Evolutionary conservation across 2,797 vertebrate genomes (phyloP).

Genomic region (Chiroxiphia lanceolata): DNA sequence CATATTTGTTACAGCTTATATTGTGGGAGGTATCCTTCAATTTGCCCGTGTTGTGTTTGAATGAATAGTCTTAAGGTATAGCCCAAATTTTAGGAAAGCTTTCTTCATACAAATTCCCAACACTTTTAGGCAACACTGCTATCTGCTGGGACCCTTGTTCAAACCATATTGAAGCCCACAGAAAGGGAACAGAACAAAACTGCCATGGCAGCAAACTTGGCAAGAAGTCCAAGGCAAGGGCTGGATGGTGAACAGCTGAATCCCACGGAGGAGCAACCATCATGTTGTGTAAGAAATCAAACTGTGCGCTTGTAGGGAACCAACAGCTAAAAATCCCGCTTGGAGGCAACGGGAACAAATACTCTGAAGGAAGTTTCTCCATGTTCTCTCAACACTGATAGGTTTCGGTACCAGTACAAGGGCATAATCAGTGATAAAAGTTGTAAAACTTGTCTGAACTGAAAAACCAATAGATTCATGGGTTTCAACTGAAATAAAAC

Average conservation of each 20-base stretch:
- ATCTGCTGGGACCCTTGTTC: background rate
- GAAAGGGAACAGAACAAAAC: background rate
- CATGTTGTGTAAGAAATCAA: background rate
- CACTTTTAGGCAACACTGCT: background rate
- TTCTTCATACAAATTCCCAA: background rate
- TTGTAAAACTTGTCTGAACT: background rate
- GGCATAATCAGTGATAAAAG: background rate
- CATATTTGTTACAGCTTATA: background rate
- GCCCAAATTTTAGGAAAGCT: background rate
- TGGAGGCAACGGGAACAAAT: background rate
- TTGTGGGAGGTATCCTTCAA: conserved; percentile 9
- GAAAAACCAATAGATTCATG: background rate
- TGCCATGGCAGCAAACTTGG: background rate
- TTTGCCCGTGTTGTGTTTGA: conserved; percentile 20
- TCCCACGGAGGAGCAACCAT: background rate
- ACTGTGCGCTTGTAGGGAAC: background rate
- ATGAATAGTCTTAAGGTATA: background rate
- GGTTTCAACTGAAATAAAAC: background rate
- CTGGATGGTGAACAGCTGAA: background rate
- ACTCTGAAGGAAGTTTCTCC: background rate
- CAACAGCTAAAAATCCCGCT: background rate
- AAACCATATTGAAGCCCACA: background rate
- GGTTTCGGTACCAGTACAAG: background rate
- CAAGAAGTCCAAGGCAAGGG: background rate
- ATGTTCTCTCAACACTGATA: background rate